Evolutionary conservation across 2,797 vertebrate species (phyloP).

Genomic region (Potorous gilbertii): DNA sequence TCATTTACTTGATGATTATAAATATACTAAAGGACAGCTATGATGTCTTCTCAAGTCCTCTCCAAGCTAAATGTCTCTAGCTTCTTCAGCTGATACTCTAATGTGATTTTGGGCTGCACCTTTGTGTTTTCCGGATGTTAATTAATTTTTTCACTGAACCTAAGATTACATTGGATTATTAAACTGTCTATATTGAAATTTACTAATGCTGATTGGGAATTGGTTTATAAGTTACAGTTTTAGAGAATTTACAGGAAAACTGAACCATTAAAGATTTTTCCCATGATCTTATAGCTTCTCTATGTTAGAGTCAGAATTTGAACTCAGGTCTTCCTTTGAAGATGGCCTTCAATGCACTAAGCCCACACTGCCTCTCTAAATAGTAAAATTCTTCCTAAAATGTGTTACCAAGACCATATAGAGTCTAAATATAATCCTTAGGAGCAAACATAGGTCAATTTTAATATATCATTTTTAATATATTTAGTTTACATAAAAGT

Average conservation of each 20-base stretch:
- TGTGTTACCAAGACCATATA: not conserved
- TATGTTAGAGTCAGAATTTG: not conserved
- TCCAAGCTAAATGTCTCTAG: not conserved
- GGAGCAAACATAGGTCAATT: not conserved
- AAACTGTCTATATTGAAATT: not conserved
- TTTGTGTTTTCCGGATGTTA: not conserved
- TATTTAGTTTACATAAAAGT: conserved; percentile 37
- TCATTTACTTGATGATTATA: not conserved
- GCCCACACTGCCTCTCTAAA: not conserved
- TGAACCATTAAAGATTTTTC: not conserved
- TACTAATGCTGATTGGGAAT: not conserved
- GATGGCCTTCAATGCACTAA: not conserved
- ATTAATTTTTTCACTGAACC: not conserved
- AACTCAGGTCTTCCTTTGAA: not conserved
- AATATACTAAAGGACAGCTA: not conserved
- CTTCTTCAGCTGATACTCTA: not conserved
- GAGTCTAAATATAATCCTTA: not conserved
- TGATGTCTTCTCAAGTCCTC: not conserved
- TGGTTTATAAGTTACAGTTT: not conserved
- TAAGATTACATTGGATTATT: not conserved
- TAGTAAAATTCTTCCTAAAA: not conserved
- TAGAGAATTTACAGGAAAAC: not conserved
- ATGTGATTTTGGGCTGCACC: not conserved
- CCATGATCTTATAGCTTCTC: not conserved
- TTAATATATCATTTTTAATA: conserved; percentile 45